Conservation (phyloP, 2,113 vertebrate genomes). For the Alectura lathami region DNA sequence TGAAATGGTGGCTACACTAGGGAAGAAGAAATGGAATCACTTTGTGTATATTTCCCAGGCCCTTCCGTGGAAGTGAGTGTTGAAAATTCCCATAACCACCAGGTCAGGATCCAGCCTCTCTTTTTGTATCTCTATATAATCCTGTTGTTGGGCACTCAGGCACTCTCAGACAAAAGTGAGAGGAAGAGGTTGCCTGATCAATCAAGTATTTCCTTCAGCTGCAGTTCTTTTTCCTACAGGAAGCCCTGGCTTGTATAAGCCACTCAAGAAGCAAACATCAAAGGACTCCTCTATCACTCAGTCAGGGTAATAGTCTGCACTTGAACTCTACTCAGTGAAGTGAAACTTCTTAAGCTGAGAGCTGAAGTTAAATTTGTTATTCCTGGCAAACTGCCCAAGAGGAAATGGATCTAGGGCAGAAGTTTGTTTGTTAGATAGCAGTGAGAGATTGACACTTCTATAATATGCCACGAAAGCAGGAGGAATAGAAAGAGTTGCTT, state of each 20-base stretch:
- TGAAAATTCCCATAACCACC: background rate
- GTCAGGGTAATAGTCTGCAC: constrained; percentile 71
- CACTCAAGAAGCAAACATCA: constrained; percentile 75
- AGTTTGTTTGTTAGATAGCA: constrained; percentile 68
- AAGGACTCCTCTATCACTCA: constrained; percentile 78
- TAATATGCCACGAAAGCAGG: constrained; percentile 50
- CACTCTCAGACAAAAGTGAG: constrained; percentile 45
- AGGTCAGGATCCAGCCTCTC: background rate
- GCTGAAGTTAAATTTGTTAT: constrained; percentile 76
- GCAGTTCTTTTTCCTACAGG: constrained; percentile 35
- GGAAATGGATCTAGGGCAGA: constrained; percentile 71
- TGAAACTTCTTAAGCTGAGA: constrained; percentile 76
- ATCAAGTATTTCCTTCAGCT: constrained; percentile 67
- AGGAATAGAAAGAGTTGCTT: constrained; percentile 45
- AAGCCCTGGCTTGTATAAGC: constrained; percentile 63
- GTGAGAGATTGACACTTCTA: constrained; percentile 62
- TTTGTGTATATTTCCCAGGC: background rate
- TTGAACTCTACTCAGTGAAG: constrained; percentile 72
- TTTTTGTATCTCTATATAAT: background rate
- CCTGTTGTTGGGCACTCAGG: constrained; percentile 41
- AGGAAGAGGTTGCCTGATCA: constrained; percentile 43
- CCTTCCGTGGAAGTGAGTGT: background rate
- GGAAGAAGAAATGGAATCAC: background rate
- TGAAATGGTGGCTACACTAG: background rate
- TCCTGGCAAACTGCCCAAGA: constrained; percentile 77